Percentiles rank a stretch among this genome's conserved stretches.
Conservation (phyloP, 2,797 vertebrate genomes). For the Naso thynnoides region DNA sequence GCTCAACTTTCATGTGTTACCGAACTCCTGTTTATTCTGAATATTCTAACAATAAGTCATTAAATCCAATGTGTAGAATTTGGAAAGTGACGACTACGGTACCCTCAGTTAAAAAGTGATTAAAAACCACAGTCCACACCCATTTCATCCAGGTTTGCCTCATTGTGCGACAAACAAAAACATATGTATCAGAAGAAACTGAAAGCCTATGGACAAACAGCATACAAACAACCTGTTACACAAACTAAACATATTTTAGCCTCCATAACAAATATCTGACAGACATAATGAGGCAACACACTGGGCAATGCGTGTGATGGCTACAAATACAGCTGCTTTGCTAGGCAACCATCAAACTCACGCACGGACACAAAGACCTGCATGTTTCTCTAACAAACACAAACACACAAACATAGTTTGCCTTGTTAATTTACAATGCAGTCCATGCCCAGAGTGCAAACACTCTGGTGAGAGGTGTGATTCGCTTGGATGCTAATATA, state of each 20-base stretch:
- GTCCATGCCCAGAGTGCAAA: no score
- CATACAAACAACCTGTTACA: no score
- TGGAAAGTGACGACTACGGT: background rate
- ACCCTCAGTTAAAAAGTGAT: no score
- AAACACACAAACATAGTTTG: background rate
- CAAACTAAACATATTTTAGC: background rate
- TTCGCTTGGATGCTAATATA: no score
- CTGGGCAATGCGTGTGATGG: no score
- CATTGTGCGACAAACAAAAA: background rate
- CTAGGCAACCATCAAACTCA: background rate
- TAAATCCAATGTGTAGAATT: background rate
- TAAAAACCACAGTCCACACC: no score
- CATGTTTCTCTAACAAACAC: constrained; percentile 2
- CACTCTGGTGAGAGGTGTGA: no score
- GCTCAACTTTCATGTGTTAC: background rate
- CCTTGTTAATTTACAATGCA: no score
- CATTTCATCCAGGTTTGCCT: background rate
- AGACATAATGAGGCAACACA: no score
- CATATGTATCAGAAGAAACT: background rate
- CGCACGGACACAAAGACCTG: background rate
- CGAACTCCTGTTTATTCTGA: background rate
- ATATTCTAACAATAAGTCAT: background rate
- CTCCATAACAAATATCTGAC: background rate
- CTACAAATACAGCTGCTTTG: no score
- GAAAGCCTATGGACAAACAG: no score